phyloP scores from a whole-genome alignment of 2,113 vertebrate genomes.

The Actenoides hombroni region DNA sequence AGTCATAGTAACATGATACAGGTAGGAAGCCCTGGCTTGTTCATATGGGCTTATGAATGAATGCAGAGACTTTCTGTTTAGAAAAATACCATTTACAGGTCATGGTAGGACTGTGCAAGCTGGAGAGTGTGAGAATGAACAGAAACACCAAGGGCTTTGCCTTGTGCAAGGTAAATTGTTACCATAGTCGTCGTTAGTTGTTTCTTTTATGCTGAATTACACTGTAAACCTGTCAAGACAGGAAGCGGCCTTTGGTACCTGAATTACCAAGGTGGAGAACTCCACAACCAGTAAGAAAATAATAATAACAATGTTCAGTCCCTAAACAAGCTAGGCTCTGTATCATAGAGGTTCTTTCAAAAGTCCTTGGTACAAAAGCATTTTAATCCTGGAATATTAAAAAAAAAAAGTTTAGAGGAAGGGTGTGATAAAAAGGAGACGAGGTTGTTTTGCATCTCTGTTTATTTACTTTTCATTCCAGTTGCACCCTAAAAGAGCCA shows the following conservation, averaged over 20 bases:
- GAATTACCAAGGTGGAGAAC: not conserved
- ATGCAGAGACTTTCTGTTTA: not conserved
- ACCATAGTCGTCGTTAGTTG: not conserved
- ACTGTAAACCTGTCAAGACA: not conserved
- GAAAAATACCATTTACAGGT: not conserved
- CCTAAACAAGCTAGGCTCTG: not conserved
- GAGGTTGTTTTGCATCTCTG: not conserved
- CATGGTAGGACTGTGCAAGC: not conserved
- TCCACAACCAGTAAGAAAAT: accelerated
- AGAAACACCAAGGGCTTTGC: not conserved
- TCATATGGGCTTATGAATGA: not conserved
- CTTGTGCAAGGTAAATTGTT: not conserved
- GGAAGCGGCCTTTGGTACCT: not conserved
- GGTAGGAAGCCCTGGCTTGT: not conserved
- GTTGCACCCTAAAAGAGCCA: not conserved
- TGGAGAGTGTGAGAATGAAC: not conserved
- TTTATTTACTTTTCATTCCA: not conserved
- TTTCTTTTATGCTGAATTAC: not conserved
- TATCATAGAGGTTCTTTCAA: not conserved
- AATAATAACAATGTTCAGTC: not conserved
- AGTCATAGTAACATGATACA: not conserved
- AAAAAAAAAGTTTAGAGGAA: not conserved
- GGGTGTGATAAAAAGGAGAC: not conserved
- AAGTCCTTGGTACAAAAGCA: not conserved
- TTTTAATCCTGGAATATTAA: not conserved